Evolutionary conservation across 2,797 vertebrate genomes (phyloP).

Genomic region (Pelochelys cantorii): DNA sequence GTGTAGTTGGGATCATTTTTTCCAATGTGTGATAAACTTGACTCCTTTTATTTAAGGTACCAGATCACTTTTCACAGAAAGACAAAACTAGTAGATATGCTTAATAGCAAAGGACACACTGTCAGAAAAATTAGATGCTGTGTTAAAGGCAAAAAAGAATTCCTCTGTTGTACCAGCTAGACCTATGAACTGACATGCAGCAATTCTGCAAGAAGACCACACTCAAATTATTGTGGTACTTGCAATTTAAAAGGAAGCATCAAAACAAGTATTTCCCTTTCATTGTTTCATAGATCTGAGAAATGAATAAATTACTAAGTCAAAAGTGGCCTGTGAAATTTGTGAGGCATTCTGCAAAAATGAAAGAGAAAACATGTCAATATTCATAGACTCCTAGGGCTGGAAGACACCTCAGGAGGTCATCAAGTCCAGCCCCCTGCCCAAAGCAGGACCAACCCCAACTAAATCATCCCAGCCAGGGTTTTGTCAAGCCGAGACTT

Average conservation of each 20-base stretch:
- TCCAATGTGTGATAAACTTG: background rate
- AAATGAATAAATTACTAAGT: background rate
- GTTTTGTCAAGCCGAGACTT: too few species aligned
- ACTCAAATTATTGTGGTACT: background rate
- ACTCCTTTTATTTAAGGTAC: background rate
- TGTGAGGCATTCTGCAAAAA: background rate
- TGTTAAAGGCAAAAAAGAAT: background rate
- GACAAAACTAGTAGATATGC: background rate
- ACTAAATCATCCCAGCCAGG: too few species aligned
- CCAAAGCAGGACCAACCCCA: too few species aligned
- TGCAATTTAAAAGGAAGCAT: background rate
- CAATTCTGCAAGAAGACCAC: background rate
- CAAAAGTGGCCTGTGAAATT: background rate
- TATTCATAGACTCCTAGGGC: background rate
- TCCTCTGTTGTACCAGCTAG: background rate
- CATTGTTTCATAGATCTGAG: background rate
- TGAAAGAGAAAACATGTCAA: background rate
- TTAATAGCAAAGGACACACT: fast-evolving
- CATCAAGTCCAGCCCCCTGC: too few species aligned
- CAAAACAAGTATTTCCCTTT: background rate
- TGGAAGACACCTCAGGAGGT: too few species aligned
- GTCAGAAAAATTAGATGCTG: background rate
- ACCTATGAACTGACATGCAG: background rate
- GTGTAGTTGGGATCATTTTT: too few species aligned
- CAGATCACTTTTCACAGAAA: background rate